Base-by-base conservation (phyloP, 2,113 vertebrate genomes). In the Hippocampus abdominalis region DNA sequence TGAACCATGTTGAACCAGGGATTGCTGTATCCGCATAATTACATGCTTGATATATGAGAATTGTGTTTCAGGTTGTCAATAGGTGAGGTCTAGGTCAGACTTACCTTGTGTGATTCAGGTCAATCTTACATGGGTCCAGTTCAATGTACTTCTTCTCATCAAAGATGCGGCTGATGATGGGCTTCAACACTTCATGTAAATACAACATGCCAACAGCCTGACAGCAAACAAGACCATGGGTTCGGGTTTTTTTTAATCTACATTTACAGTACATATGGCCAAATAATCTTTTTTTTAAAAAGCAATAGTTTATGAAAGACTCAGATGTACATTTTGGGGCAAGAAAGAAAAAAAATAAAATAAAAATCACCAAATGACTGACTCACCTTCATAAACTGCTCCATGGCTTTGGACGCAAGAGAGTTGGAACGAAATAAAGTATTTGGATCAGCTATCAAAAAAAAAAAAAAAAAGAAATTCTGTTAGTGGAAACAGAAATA, bases 371-470 rank as follows among this genome's bases (percentile, higher is more conserved):
- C 21, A 36, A 57, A 64, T 42, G 42, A 29, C 87, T 42, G 42
- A 29, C 87, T 66, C 71, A 95, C 94, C 94, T 95, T 96, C 94
- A 98, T 94, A 79, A 97, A 96, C 73, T 96, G 95, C 53, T 98
- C 95, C 95, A 95, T 89, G 0, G 94, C 91, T 82, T 98, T 98
- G 73, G 96, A 96, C 13, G 96, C 94, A 85, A 96, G 86, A 0
- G 96, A 97, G 89, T 95, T 97, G 49, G 95, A 97, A 60, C 93
- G 92, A 86, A 98, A 96, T 63, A 97, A 90, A n/a, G 94, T 96
- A 86, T 96, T 98, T 85, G 96, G 95, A 81, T 98, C 94, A 5
- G 84, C 96, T 98, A 82, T 54, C 5, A 75, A 32, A 68, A 54
- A 68, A 53, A 25, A 54, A 40, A 60, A 25, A 66, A 4, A 27